These are phyloP conservation scores for Hydropsyche betteni DNA, from an alignment of 2,888 invertebrate species.

Conservation along the genomic window DNA sequence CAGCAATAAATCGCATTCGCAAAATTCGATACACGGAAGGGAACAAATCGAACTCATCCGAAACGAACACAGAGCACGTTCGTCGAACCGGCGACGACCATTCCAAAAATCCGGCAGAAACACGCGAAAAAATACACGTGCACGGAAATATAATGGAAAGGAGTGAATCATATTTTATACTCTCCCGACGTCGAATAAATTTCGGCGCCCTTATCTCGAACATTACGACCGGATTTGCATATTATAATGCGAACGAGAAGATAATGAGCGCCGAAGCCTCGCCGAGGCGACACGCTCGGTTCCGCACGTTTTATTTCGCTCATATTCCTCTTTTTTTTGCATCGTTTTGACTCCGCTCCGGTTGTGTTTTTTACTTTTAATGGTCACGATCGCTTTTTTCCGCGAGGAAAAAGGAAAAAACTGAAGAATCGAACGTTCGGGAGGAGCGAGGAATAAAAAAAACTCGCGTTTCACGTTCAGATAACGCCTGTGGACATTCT, in stretches of 20 bases:
- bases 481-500: constrained; percentile 5
- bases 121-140: too few relatives aligned
- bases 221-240: constrained; percentile 27
- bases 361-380: constrained; percentile 22
- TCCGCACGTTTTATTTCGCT: not conserved
- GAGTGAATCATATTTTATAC: constrained; percentile 7
- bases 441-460: not conserved
- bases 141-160: too few relatives aligned
- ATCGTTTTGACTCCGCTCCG: too few relatives aligned
- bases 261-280: constrained; percentile 12
- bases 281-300: not conserved
- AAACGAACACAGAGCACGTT: not conserved
- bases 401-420: not conserved
- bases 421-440: not conserved
- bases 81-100: not conserved
- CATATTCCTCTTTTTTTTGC: not conserved
- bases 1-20: too few relatives aligned
- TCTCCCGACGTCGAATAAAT: constrained; percentile 20
- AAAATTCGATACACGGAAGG: too few relatives aligned
- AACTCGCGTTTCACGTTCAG: not conserved
- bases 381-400: not conserved
- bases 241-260: constrained; percentile 22
- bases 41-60: too few relatives aligned
- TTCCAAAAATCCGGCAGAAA: not conserved
- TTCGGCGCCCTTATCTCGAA: constrained; percentile 20